Conservation (phyloP, 1,140 invertebrate species). For the Heliconius congener region DNA sequence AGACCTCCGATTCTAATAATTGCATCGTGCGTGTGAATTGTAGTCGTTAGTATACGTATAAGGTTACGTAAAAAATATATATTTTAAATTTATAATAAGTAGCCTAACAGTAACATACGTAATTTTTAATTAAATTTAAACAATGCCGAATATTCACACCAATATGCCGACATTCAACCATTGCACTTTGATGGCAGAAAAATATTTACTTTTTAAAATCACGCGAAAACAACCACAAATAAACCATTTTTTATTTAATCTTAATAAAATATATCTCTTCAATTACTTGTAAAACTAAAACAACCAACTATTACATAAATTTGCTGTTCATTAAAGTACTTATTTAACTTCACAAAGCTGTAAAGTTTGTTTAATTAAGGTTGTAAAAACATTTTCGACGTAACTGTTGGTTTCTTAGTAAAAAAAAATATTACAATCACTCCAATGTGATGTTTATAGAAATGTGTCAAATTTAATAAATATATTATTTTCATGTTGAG, state of each 20-base stretch:
- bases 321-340: not conserved
- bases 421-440: not conserved
- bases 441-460: not conserved
- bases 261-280: not conserved
- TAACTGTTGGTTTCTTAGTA: not conserved
- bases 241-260: not conserved
- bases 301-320: slow-evolving; percentile 9
- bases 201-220: too few relatives aligned
- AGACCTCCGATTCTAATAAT: slow-evolving; percentile 29
- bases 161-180: too few relatives aligned
- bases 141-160: too few relatives aligned
- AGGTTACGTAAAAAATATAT: not conserved
- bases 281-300: not conserved
- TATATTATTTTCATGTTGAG: not conserved
- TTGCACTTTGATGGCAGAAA: too few relatives aligned
- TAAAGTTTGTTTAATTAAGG: slow-evolving; percentile 3
- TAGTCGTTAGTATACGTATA: not conserved
- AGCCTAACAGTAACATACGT: too few relatives aligned
- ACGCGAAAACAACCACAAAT: too few relatives aligned
- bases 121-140: too few relatives aligned
- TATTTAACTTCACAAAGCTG: not conserved
- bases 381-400: not conserved
- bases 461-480: not conserved
- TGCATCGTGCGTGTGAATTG: slow-evolving; percentile 9
- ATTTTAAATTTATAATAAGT: too few relatives aligned